A percentile compares a stretch with the other conserved stretches of the same genome.
These are phyloP conservation scores for Thecocarcelia acutangulata DNA, from an alignment of 2,888 invertebrate genomes.

Conservation along the genomic window DNA sequence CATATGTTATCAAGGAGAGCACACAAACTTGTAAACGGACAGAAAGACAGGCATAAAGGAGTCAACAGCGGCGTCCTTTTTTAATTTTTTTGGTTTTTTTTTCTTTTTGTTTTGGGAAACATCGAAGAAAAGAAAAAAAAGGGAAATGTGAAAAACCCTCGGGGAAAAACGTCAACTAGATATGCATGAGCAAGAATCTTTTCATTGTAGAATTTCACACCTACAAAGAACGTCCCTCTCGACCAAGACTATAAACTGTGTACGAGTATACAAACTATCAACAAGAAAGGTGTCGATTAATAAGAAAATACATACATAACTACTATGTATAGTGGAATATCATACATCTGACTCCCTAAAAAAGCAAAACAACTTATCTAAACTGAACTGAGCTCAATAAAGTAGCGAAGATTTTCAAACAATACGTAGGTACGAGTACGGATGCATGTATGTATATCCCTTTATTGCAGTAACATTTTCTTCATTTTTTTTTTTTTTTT, in stretches of 20 bases:
- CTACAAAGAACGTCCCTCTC: conserved; percentile 72
- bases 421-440: too few species aligned
- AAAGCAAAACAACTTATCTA: conserved; percentile 1
- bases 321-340: conserved; percentile 4
- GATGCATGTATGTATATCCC: conserved; percentile 16
- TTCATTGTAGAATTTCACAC: conserved; percentile 77
- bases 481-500: too few species aligned
- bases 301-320: conserved; percentile 29
- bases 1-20: conserved; percentile 65
- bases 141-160: conserved; percentile 40
- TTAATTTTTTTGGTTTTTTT: not conserved
- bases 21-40: not conserved
- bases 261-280: conserved; percentile 33
- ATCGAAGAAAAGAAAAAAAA: not conserved
- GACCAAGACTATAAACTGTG: conserved; percentile 34
- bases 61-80: conserved; percentile 50
- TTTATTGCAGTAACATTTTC: conserved; percentile 12
- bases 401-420: conserved; percentile 22
- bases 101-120: conserved; percentile 19
- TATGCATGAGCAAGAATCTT: conserved; percentile 75
- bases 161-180: conserved; percentile 74
- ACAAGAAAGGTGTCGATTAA: conserved; percentile 66
- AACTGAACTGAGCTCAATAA: conserved; percentile 16
- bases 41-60: conserved; percentile 15
- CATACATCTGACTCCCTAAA: conserved; percentile 28